Percentiles rank a stretch among this genome's conserved stretches.
Conservation (phyloP, 2,888 invertebrate species). For the Buathra laborator region DNA sequence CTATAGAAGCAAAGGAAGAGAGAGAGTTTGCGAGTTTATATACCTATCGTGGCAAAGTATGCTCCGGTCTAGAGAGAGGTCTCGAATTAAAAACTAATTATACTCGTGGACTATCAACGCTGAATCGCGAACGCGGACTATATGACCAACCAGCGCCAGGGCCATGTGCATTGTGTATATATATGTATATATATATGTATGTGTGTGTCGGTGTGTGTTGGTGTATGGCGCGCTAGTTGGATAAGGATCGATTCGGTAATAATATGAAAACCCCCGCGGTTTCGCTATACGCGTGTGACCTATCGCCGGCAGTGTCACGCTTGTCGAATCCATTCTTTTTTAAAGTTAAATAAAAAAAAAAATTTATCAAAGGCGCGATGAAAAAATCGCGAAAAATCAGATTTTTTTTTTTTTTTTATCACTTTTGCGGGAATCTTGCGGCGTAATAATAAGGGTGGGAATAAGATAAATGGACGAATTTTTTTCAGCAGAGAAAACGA, state of each 20-base stretch:
- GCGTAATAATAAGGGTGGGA: too few species aligned
- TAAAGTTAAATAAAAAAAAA: neutral
- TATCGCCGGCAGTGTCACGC: constrained; percentile 51
- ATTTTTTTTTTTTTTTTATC: neutral
- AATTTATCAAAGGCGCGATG: too few species aligned
- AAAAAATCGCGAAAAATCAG: neutral
- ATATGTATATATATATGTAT: too few species aligned
- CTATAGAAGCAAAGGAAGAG: constrained; percentile 58
- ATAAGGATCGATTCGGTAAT: constrained; percentile 69
- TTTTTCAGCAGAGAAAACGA: too few species aligned
- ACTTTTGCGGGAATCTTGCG: too few species aligned
- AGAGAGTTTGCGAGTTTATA: constrained; percentile 60
- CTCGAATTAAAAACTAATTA: constrained; percentile 70
- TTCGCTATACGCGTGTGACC: constrained; percentile 32
- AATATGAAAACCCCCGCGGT: constrained; percentile 43
- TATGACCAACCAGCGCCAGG: constrained; percentile 42
- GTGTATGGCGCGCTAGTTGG: constrained; percentile 39
- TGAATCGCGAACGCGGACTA: constrained; percentile 61
- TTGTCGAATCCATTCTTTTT: constrained; percentile 24
- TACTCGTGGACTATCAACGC: constrained; percentile 65
- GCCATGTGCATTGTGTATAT: constrained; percentile 9
- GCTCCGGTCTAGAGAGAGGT: constrained; percentile 61
- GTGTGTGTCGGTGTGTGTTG: constrained; percentile 11
- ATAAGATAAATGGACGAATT: too few species aligned
- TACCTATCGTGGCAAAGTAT: constrained; percentile 66